Evolutionary conservation across 2,888 invertebrate species (phyloP), one percentile per base, ranked within the genome.

Genomic region (Oscheius sp.): DNA sequence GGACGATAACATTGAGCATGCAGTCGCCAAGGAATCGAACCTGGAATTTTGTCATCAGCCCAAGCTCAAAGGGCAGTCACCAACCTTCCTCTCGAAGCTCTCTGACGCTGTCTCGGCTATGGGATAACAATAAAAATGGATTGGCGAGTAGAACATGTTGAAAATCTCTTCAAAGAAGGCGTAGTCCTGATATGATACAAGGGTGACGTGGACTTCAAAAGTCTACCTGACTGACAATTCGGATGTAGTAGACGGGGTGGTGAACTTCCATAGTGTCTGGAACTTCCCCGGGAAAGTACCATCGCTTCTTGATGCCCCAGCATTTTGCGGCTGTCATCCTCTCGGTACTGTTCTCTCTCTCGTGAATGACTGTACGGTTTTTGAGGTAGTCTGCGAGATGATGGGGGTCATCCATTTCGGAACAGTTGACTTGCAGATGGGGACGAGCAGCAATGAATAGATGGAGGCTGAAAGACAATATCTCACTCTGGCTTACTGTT

Each of bases 81-180:
- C 10, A 5, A 79, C 82, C 74, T 77, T 74, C 7, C 72, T 53
- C 32, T 78, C 76, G 29, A 82, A 82, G 2, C 72, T 10, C 21
- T 72, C 63, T 9, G 75, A 70, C 7, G 82, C 75, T 13, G 70
- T 51, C 2, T 62, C 48, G 29, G 75, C 79, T 10, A 82, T 42
- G 2, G 76, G 76, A 32, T 76, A 79, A 42, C 82, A 82, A 65
- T 76, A 82, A 57, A 82, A 82, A 55, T 82, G 76, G 11, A 77
- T 72, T 2, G 82, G 82, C 9, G 79, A 78, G 66, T 76, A 78
- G 78, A 80, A 73, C 78, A 80, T 82, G 11, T 76, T 75, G 35
- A 82, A 68, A n/a, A 75, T 70, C 59, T 80, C 78, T 35, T 82
- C 82, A 11, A 82, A 74, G 47, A 75, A 82, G 47, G 75, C 74